These are phyloP conservation scores for Lomographa bimaculata DNA, from an alignment of 2,888 invertebrate species.

Conservation along the genomic window DNA sequence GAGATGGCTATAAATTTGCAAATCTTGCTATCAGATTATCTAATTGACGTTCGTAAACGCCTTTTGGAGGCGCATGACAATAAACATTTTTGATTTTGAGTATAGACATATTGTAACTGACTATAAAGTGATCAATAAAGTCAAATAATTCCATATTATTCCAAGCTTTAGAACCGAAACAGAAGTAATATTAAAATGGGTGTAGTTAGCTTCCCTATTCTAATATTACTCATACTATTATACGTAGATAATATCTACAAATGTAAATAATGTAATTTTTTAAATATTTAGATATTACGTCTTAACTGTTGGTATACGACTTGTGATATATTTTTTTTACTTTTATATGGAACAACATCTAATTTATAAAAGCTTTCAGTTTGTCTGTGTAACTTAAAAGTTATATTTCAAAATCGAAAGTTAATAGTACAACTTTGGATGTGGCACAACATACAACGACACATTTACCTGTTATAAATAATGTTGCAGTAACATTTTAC, in stretches of 20 bases:
- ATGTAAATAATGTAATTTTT: constrained; percentile 34
- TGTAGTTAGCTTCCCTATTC: constrained; percentile 1
- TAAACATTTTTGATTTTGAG: too few relatives aligned
- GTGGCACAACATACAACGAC: constrained; percentile 30
- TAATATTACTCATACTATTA: constrained; percentile 9
- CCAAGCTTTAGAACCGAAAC: constrained; percentile 12
- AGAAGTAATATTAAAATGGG: constrained; percentile 20
- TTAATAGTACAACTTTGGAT: constrained; percentile 38
- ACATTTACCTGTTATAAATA: too few relatives aligned
- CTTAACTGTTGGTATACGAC: constrained; percentile 29
- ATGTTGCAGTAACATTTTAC: constrained; percentile 28
- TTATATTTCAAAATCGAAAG: constrained; percentile 53
- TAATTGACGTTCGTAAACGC: too few relatives aligned
- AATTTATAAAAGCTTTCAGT: constrained; percentile 52
- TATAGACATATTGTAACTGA: too few relatives aligned
- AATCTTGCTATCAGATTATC: too few relatives aligned
- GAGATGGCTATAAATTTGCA: too few relatives aligned
- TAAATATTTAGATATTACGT: constrained; percentile 22
- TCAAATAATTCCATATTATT: constrained; percentile 10
- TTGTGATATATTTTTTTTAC: constrained; percentile 47
- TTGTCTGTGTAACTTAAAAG: constrained; percentile 46
- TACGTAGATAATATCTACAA: constrained; percentile 21
- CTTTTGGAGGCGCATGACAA: too few relatives aligned
- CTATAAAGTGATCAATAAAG: too few relatives aligned
- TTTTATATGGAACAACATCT: constrained; percentile 45